Base-by-base conservation (phyloP, 2,797 vertebrate genomes). In the Apodemus agrarius region DNA sequence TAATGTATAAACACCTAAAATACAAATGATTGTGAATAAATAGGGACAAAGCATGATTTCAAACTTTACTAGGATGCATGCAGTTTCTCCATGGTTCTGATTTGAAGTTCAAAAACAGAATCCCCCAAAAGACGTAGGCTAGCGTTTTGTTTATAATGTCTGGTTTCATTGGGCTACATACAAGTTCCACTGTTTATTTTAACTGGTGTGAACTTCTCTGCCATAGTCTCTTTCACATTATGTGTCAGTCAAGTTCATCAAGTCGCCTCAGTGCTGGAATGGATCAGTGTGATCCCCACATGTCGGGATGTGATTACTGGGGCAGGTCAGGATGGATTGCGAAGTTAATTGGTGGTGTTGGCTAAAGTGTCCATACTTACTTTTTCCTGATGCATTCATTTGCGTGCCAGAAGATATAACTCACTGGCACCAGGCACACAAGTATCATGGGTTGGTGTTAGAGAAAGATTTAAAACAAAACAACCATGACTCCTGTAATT, bases 401-500 rank as follows among this genome's bases (percentile, higher is more conserved):
- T 81, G 93, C 83, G 92, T 74, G 80, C 59, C 88, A 57, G 93
- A 97, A 94, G 89, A 91, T 94, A 81, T 90, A 87, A 87, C 49
- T 94, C n/a, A 65, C n/a, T 92, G 96, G 67, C 49, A 26, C 2
- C 1, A 63, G 93, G 86, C 96, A 94, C 72, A 93, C 93, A 97
- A 96, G 86, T 69, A 81, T 59, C 17, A 57, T 43, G 24, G 37
- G 46, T 59, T 79, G 72, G 40, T 86, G 10, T 79, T 93, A 79
- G 40, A 72, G 74, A 93, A 40, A 86, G 92, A 96, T 96, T 65
- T 65, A 16, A 95, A 96, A 96, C 93, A 89, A 94, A 92, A 97
- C 72, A 81, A 54, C 0, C 95, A 37, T 95, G 89, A 96, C 86
- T 95, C 96, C 69, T 96, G 5, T 21, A 40, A 57, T 65, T 40